These are phyloP conservation scores for Hafferia zeledoni DNA, from an alignment of 2,797 vertebrate species.

Conservation along the genomic window DNA sequence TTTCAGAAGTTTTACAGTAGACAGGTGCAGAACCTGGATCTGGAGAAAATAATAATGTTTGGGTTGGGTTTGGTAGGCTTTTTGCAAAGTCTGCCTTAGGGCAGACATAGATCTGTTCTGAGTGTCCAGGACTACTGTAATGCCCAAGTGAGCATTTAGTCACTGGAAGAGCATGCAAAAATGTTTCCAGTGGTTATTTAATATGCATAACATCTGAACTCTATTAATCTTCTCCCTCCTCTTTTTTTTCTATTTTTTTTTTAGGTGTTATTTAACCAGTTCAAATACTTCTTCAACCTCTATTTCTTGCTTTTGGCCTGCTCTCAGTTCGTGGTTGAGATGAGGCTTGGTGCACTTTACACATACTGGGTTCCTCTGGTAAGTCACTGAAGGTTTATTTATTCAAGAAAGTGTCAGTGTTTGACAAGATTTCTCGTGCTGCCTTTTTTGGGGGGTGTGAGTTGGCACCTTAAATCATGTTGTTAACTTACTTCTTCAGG, in stretches of 20 bases:
- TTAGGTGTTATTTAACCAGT: slow-evolving; percentile 96
- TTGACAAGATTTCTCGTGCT: neutral
- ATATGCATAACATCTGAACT: neutral
- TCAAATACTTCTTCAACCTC: slow-evolving; percentile 99
- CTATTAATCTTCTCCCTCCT: neutral
- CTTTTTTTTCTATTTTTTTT: neutral
- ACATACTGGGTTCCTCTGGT: slow-evolving; percentile 99
- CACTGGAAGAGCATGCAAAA: neutral
- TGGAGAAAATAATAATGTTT: neutral
- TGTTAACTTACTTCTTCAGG: neutral
- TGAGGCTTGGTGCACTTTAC: slow-evolving; percentile 92
- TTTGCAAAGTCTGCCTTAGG: neutral
- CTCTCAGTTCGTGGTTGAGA: slow-evolving; percentile 95
- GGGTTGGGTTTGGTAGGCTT: neutral
- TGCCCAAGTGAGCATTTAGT: neutral
- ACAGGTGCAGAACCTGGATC: neutral
- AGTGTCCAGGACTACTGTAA: neutral
- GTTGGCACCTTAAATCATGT: neutral
- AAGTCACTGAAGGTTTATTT: slow-evolving; percentile 63
- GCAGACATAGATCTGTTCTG: neutral
- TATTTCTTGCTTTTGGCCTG: slow-evolving; percentile 97
- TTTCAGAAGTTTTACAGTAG: neutral
- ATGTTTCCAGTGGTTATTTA: neutral
- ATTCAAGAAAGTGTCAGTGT: neutral
- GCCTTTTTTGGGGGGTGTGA: neutral